Percentiles rank a stretch among this genome's conserved stretches.
phyloP scores from a whole-genome alignment of 2,797 vertebrate genomes.

The Gymnothorax reevesii region DNA sequence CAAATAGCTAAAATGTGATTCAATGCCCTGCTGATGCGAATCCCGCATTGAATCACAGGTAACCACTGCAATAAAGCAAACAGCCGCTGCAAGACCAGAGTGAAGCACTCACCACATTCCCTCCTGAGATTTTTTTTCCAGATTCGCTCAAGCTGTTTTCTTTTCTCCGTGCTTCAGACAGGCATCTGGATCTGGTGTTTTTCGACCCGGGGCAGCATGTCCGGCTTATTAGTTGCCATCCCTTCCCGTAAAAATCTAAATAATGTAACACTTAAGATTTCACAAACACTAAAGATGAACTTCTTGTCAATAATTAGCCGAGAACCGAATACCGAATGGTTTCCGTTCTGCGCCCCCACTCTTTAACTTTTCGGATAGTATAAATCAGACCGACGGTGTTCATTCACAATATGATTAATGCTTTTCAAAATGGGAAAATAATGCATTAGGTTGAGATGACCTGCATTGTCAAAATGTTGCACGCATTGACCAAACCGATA shows the following conservation, averaged over 20 bases:
- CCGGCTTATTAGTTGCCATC: constrained; percentile 55
- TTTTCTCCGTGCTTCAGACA: constrained; percentile 53
- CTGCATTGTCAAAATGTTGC: neutral
- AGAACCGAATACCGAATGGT: neutral
- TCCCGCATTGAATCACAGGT: constrained; percentile 13
- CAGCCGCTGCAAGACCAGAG: constrained; percentile 5
- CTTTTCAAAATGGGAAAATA: constrained; percentile 4
- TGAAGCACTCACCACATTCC: constrained; percentile 65
- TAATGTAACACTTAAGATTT: constrained; percentile 33
- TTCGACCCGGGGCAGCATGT: constrained; percentile 58
- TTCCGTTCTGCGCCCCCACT: neutral
- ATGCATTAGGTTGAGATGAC: neutral
- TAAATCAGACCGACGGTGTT: neutral
- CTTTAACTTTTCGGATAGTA: neutral
- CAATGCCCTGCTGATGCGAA: neutral
- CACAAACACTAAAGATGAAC: neutral
- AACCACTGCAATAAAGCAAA: neutral
- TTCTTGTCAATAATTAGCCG: neutral
- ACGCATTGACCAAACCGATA: neutral
- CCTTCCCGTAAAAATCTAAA: constrained; percentile 48
- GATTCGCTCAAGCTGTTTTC: constrained; percentile 60
- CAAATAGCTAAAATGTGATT: neutral
- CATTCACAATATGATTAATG: constrained; percentile 15
- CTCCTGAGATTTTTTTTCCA: constrained; percentile 56
- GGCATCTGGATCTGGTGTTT: constrained; percentile 58